These are phyloP conservation scores for Cephus pygmeus DNA, from an alignment of 2,888 invertebrate genomes.

Conservation along the genomic window DNA sequence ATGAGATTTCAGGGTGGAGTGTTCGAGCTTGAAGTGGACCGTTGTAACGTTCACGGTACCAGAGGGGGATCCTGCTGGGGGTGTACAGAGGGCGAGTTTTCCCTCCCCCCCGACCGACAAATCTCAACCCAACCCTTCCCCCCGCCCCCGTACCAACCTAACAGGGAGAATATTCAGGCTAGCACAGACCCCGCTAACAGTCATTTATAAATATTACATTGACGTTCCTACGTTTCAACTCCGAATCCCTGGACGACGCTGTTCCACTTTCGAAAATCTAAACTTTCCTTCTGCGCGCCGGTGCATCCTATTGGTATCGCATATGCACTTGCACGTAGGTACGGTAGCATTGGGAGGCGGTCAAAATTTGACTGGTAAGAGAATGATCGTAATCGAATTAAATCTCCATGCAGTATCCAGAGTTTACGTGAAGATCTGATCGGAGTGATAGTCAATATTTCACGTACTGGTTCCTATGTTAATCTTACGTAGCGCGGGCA, in stretches of 20 bases:
- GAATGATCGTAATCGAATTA: neutral
- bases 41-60: neutral
- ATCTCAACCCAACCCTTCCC: neutral
- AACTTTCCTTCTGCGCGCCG: neutral
- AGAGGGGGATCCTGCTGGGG: neutral
- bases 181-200: conserved; percentile 41
- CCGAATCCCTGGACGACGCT: neutral
- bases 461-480: neutral
- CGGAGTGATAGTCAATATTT: neutral
- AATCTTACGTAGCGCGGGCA: neutral
- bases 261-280: neutral
- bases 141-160: conserved; percentile 32
- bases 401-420: neutral
- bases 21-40: conserved; percentile 52
- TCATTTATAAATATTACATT: conserved; percentile 60
- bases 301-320: neutral
- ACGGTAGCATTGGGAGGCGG: neutral
- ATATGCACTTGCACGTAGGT: neutral
- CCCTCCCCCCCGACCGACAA: neutral
- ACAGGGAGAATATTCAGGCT: conserved; percentile 44
- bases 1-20: conserved; percentile 62
- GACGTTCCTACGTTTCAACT: conserved; percentile 18
- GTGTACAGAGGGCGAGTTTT: neutral
- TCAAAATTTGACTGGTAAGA: neutral
- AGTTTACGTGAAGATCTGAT: neutral